Conservation (phyloP, 2,888 invertebrate species). For the Hybos culiciformis region DNA sequence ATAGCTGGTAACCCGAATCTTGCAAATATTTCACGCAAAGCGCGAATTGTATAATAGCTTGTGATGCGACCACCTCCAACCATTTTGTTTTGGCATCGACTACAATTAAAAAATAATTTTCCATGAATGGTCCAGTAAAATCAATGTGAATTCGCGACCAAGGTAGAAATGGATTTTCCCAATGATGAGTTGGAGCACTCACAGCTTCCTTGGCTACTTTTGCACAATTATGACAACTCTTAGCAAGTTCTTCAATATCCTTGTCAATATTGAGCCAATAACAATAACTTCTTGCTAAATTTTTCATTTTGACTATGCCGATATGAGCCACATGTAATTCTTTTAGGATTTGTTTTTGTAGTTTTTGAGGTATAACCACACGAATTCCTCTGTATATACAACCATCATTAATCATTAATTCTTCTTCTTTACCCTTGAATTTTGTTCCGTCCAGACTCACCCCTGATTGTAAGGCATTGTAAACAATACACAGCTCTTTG, state of each 20-base stretch:
- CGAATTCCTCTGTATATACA: constrained; percentile 5
- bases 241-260: constrained; percentile 1
- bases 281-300: constrained; percentile 5
- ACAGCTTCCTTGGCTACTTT: constrained; percentile 2
- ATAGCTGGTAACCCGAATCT: constrained; percentile 3
- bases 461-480: constrained; percentile 1
- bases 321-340: constrained; percentile 5
- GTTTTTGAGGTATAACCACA: neutral
- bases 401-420: constrained; percentile 2
- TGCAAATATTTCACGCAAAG: constrained; percentile 3
- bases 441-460: neutral
- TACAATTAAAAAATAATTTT: constrained; percentile 12
- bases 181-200: neutral
- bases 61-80: constrained; percentile 4
- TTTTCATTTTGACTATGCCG: constrained; percentile 4
- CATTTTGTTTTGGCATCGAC: constrained; percentile 18
- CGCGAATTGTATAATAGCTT: constrained; percentile 1
- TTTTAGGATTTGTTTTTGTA: constrained; percentile 2
- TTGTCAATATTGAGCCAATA: neutral
- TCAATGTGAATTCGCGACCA: constrained; percentile 5
- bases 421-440: constrained; percentile 1
- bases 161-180: constrained; percentile 2
- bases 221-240: neutral
- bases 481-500: too few species aligned
- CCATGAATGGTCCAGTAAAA: constrained; percentile 5